Base-by-base conservation (phyloP, 2,888 invertebrate genomes). In the Thecophora atra region DNA sequence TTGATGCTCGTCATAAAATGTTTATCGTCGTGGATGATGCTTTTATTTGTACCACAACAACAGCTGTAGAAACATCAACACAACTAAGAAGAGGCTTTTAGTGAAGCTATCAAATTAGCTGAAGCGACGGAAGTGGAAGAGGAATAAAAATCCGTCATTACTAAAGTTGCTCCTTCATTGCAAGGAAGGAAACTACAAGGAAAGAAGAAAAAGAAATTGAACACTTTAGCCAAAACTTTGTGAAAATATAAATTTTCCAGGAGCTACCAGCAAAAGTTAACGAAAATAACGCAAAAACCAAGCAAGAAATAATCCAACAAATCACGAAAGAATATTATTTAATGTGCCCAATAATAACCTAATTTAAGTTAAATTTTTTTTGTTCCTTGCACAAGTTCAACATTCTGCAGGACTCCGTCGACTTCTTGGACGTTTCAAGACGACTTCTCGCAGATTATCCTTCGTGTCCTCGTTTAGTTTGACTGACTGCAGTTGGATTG, bases 171-270 rank as follows among this genome's bases (percentile, higher is more conserved):
- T 58, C 15, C 28, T 24, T 26, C 15, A 15, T 58, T 28, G 54
- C 47, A 47, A 47, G 56, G 24, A 56, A 24, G 8, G 28, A 13
- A 21, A 47, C 47, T 17, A 47, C 47, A 26, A 64, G 24, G 26
- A 17, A 24, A 37, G 26, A 2, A n/a, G n/a, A n/a, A n/a, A n/a
- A n/a, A n/a, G n/a, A n/a, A n/a, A n/a, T n/a, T n/a, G n/a, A n/a
- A n/a, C n/a, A n/a, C n/a, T n/a, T n/a, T n/a, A n/a, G n/a, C 44
- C 58, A 58, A 42, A 21, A 19, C 44, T 74, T 76, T 74, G 75
- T 76, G 73, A 70, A 76, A 75, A 74, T 76, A 74, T 76, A 76
- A 76, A 72, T 76, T 76, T 74, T 74, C 74, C 72, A 75, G 72
- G 72, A 58, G 28, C 26, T 58, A 28, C 24, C 58, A 28, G 17